Base-by-base conservation (phyloP, 2,888 invertebrate species). In the Agrilus biguttatus region DNA sequence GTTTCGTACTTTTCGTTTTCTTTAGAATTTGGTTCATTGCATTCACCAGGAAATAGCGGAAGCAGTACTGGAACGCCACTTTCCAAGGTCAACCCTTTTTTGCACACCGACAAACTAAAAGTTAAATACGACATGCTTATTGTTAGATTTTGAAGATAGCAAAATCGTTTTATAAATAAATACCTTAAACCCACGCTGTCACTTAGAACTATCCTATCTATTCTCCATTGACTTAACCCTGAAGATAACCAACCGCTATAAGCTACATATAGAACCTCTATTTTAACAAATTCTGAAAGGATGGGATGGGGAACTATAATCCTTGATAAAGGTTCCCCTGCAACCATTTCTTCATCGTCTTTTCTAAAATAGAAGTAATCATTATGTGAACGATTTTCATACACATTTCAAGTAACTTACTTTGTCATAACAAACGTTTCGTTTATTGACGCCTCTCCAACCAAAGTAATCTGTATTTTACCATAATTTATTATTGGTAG, bases 211-310 rank as follows among this genome's bases (percentile, higher is more conserved):
- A 91, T 74, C 63, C 87, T 87, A 65, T 90, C 84, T 46, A 92
- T 74, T 53, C 76, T 78, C 77, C 91, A 83, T 44, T 79, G 74
- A 33, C 80, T 77, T 43, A 87, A 71, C 2, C 89, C 90, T 14
- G 85, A 86, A 28, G 84, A 85, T 44, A 91, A 73, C 92, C 92
- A 92, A 12, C 91, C 91, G 50, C 83, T 83, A 68, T 91, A 91
- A 0, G 87, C 87, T 7, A 83, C 84, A 66, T 92, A 92, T 52
- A 83, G 77, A 14, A 92, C 72, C 57, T 85, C 77, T 1, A 83
- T 75, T 23, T 77, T 75, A 41, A 77, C 71, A 13, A 85, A 80
- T 51, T 82, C 83, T 13, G 82, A 77, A 46, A 91, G 68, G 17
- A 83, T 83, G 1, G 91, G 91, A 70, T 91, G 91, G 3, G 90